phyloP scores from a whole-genome alignment of 1,140 invertebrate genomes.

The Heliothis virescens region DNA sequence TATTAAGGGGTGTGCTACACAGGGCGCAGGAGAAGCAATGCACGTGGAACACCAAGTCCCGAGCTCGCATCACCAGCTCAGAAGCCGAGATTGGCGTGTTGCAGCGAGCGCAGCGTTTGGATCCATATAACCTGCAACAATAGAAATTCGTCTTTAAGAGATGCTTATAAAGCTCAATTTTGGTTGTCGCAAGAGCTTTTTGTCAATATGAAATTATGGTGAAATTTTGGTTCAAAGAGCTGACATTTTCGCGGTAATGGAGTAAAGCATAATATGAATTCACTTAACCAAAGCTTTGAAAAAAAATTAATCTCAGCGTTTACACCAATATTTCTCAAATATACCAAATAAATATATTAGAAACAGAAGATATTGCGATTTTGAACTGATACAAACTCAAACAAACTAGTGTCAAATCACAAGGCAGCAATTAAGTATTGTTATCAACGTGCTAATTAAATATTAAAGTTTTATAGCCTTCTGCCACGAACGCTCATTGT shows the following conservation, averaged over 20 bases:
- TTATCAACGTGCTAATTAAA: constrained; percentile 39
- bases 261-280: no score
- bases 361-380: background rate
- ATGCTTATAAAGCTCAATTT: background rate
- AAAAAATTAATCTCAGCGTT: no score
- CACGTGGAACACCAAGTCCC: constrained; percentile 97
- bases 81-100: constrained; percentile 96
- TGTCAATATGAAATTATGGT: background rate
- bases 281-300: no score
- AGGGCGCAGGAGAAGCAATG: constrained; percentile 97
- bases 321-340: no score
- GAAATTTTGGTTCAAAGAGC: background rate
- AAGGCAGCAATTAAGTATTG: constrained; percentile 22
- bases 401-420: constrained; percentile 25
- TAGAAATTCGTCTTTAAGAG: constrained; percentile 12
- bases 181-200: no score
- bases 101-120: constrained; percentile 95
- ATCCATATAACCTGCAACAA: constrained; percentile 91
- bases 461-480: constrained; percentile 32
- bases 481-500: constrained; percentile 30
- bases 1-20: constrained; percentile 94
- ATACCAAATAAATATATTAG: background rate
- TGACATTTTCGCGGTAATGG: background rate
- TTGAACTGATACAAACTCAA: background rate
- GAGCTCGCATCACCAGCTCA: constrained; percentile 97